Evolutionary conservation across 2,113 vertebrate genomes (phyloP).

Genomic region (Indicator indicator): DNA sequence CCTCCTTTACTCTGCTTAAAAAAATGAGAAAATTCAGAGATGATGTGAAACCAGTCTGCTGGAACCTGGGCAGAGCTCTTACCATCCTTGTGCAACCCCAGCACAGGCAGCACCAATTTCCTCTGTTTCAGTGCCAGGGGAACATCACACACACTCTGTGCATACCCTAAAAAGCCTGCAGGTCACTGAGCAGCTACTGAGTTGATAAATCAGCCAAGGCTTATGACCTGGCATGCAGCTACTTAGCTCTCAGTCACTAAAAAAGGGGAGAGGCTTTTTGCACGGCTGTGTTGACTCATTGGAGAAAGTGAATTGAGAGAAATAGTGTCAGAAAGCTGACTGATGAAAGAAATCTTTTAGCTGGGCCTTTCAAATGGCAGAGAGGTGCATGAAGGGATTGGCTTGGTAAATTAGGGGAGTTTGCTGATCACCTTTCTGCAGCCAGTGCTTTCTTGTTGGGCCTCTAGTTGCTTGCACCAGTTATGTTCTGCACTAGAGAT

Average conservation of each 20-base stretch:
- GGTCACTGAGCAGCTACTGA: neutral
- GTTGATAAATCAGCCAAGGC: neutral
- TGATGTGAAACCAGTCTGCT: neutral
- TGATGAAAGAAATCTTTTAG: neutral
- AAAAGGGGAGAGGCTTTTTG: neutral
- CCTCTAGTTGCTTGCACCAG: neutral
- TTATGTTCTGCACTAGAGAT: accelerated
- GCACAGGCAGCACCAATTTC: no score
- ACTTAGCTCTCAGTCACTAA: neutral
- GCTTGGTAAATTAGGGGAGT: neutral
- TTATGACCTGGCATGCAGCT: neutral
- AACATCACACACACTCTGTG: accelerated
- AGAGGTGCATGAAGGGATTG: neutral
- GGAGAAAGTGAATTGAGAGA: neutral
- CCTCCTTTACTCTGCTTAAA: conserved; percentile 22
- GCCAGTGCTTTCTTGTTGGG: neutral
- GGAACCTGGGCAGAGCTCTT: neutral
- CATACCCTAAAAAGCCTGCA: neutral
- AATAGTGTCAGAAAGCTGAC: neutral
- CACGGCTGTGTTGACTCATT: accelerated
- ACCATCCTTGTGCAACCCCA: no score
- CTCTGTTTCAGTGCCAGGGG: accelerated
- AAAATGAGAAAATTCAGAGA: neutral
- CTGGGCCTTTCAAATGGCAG: neutral
- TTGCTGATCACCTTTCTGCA: neutral